phyloP scores from a whole-genome alignment of 2,113 vertebrate genomes.

The Labeo rohita region DNA sequence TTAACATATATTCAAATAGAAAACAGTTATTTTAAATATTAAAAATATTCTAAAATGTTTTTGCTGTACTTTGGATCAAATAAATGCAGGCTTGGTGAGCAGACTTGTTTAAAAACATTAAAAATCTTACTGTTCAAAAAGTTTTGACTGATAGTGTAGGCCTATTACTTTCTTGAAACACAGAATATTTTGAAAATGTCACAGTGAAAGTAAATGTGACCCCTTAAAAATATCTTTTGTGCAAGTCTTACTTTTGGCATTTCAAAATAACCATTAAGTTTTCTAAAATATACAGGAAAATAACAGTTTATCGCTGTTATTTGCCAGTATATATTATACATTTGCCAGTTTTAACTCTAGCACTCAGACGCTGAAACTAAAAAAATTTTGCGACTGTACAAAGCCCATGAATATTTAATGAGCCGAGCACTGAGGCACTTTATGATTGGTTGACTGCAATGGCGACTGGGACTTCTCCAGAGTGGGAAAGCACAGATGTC shows the following conservation, averaged over 20 bases:
- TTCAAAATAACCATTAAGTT: neutral
- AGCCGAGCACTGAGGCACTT: neutral
- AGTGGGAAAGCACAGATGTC: neutral
- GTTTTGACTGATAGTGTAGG: no score
- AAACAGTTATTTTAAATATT: no score
- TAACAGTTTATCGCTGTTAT: neutral
- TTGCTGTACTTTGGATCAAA: no score
- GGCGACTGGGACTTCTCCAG: neutral
- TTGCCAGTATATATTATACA: no score
- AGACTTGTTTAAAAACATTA: no score
- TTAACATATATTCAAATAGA: no score
- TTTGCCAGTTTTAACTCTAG: neutral
- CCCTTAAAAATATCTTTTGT: neutral
- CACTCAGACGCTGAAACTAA: neutral
- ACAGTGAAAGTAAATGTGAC: neutral
- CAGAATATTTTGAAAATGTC: neutral
- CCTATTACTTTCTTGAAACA: neutral
- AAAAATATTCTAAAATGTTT: no score
- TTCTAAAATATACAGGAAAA: neutral
- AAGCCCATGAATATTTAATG: constrained; percentile 5
- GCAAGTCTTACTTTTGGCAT: neutral
- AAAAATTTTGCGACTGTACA: neutral
- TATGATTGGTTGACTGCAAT: neutral
- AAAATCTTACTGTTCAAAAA: no score
- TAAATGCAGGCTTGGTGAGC: no score